Base-by-base conservation (phyloP, 1,140 invertebrate species). In the Neodiprion lecontei region DNA sequence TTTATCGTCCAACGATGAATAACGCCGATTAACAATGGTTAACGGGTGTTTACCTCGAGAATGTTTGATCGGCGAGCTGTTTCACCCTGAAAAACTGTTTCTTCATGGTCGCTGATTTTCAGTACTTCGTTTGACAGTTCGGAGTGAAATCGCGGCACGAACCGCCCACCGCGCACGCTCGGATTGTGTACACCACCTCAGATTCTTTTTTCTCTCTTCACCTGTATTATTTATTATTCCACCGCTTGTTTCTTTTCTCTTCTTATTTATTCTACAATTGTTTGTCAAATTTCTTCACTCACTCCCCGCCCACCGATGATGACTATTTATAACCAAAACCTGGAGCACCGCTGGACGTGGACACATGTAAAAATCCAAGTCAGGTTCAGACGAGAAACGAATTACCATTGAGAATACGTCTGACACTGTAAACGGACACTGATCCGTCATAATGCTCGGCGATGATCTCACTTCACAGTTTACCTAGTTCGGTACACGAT, bases 51-150 rank as follows among this genome's bases (percentile, higher is more conserved):
- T 93, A 96, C 95, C 94, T 95, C 84, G 94, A 93, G 89, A 96
- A 95, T 75, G 94, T 95, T 89, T 96, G 95, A 90, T 96, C 95
- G 78, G 95, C 95, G 71, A 96, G 91, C 87, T 96, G 95, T 88
- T 96, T 96, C 67, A 96, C 95, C 79, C 94, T 91, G 86, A 95
- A 93, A 88, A 96, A 96, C 88, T 96, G 95, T 88, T 96, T 96
- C 91, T 95, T 95, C 94, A 95, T 95, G 79, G 78, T 83, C 76
- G 77, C 48, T 61, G 53, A 7, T 61, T 61, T 17, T 17, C 11
- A 12, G 53, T 61, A 40, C 53, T 61, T 17, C 53, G 53, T 61
- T 61, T 61, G 53, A 61, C 53, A 61, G 53, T 17, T 61, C 28
- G 28, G 53, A 61, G 53, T 61, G 53, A 61, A 61, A 61, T 61